Conservation (phyloP, 2,888 invertebrate species). For the Habroteleia sp. region DNA sequence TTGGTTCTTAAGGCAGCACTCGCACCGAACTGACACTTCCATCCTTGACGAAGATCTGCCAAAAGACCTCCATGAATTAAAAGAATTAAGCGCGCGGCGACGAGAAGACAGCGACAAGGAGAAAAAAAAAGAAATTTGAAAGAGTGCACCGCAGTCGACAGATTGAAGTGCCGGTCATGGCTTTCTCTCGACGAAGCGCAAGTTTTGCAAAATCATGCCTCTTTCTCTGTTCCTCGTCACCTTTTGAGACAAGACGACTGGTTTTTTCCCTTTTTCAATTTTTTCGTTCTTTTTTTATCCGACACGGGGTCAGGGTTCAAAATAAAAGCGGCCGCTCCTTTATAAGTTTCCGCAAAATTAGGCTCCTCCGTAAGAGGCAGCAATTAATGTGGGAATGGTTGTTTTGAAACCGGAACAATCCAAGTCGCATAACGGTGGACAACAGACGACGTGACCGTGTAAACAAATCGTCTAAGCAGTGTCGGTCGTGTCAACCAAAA, state of each 20-base stretch:
- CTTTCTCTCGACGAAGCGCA: constrained; percentile 63
- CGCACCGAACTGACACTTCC: constrained; percentile 29
- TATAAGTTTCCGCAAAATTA: constrained; percentile 66
- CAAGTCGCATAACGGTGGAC: constrained; percentile 64
- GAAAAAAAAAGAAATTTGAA: constrained; percentile 39
- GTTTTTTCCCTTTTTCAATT: too few relatives aligned
- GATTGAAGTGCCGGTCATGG: constrained; percentile 43
- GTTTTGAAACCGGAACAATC: constrained; percentile 78
- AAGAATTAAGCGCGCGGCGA: constrained; percentile 50
- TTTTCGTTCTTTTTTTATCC: constrained; percentile 18
- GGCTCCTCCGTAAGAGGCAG: constrained; percentile 59
- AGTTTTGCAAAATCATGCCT: constrained; percentile 66
- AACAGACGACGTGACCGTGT: constrained; percentile 72
- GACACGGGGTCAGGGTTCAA: constrained; percentile 64
- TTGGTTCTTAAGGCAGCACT: constrained; percentile 64
- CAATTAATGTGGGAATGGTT: constrained; percentile 76
- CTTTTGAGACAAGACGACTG: constrained; percentile 34
- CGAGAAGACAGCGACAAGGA: constrained; percentile 39
- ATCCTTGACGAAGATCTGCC: constrained; percentile 46
- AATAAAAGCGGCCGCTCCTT: constrained; percentile 49
- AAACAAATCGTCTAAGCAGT: constrained; percentile 68
- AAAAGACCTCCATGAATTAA: constrained; percentile 50
- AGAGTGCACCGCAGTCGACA: constrained; percentile 36
- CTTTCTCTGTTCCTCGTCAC: constrained; percentile 40
- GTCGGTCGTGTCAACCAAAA: constrained; percentile 7